phyloP scores from a whole-genome alignment of 2,113 vertebrate genomes.

The Donacobius atricapilla region DNA sequence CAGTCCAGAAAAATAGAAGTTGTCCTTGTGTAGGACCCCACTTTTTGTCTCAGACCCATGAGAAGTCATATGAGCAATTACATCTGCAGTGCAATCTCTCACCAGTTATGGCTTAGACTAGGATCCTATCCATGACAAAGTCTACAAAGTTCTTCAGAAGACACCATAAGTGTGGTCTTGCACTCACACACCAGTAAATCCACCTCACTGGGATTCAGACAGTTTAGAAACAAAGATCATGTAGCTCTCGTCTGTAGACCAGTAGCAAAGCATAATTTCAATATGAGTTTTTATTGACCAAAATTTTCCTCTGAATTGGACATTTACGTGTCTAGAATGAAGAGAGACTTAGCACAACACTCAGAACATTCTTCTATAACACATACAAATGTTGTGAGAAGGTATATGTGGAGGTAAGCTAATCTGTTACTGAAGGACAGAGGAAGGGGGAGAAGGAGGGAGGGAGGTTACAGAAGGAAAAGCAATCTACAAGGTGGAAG shows the following conservation, averaged over 20 bases:
- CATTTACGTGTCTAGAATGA: not conserved
- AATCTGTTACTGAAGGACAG: slow-evolving; percentile 26
- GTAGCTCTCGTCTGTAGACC: not conserved
- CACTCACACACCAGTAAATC: accelerated
- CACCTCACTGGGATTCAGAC: not conserved
- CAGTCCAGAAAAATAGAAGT: not conserved
- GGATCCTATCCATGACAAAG: not conserved
- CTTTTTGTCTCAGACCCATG: not conserved
- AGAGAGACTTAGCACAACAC: not conserved
- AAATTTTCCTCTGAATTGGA: not conserved
- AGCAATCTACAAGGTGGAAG: slow-evolving; percentile 53
- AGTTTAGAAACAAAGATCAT: not conserved
- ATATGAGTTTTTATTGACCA: not conserved
- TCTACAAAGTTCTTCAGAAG: not conserved
- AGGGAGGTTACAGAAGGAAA: slow-evolving; percentile 41
- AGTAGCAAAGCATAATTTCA: not conserved
- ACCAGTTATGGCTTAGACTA: not conserved
- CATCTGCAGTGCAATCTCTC: not conserved
- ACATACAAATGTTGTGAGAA: not conserved
- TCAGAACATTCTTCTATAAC: not conserved
- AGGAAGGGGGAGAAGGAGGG: slow-evolving; percentile 22
- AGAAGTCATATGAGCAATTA: not conserved
- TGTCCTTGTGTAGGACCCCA: not conserved
- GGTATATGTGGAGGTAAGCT: not conserved
- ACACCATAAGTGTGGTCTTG: not conserved